Base-by-base conservation (phyloP, 2,113 vertebrate species). In the Anser brachyrhynchus region DNA sequence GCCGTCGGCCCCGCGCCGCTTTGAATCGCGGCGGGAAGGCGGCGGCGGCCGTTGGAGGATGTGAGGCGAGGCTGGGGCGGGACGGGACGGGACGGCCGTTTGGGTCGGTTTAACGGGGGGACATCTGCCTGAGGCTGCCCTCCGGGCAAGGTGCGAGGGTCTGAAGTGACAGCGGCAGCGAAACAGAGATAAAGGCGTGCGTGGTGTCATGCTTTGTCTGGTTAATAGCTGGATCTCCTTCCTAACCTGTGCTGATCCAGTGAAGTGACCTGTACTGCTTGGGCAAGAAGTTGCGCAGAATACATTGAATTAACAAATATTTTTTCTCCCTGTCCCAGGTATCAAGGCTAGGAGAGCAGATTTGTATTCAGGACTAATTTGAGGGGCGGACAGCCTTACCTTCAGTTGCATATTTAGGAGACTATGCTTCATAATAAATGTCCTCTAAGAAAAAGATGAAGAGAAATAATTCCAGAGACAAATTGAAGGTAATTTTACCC, bases 241-340 rank as follows among this genome's bases (percentile, higher is more conserved):
- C 16, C 43, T 16, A 17, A 43, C 43, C 43, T 44, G 43, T 44
- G 43, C 49, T 43, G 31, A 1, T 19, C 28, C 14, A 0, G 10
- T 1, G 3, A 2, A 37, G 25, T 1, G 37, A 2, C 28, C 3
- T 33, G 20, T 21, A 0, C 28, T 4, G 1, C 26, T 66, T 14
- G 2, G 6, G 5, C 2, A 33, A 39, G 0, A 61, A 23, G 43
- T 17, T 18, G 6, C 1, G 39, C 11, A 0, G 3, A 4, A 2
- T 0, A 2, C 2, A 0, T 4, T 7, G 61, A 7, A 8, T 23
- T 46, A 18, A 57, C 13, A 9, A 6, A 7, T 35, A 1, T n/a
- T 21, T 29, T 18, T 49, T 44, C 6, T 0, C 37, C 51, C 15
- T 73, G 13, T 16, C 22, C 6, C 26, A 31, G 54, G 41, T 28